A percentile compares a stretch with the other conserved stretches of the same genome.
phyloP scores from a whole-genome alignment of 2,113 vertebrate genomes.

The Ascaphus truei region DNA sequence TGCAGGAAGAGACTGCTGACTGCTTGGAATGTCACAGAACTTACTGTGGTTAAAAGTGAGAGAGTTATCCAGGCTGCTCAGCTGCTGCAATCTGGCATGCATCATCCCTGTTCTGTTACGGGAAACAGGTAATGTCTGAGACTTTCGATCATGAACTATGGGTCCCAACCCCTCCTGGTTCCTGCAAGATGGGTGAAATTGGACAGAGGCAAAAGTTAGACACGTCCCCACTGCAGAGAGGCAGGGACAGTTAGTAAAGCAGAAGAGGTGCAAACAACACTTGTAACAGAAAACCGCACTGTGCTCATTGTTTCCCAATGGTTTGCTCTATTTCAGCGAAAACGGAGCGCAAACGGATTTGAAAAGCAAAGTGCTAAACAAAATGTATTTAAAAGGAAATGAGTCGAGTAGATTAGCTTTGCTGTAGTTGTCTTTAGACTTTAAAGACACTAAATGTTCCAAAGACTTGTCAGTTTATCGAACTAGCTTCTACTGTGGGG shows the following conservation, averaged over 20 bases:
- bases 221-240: constrained; percentile 60
- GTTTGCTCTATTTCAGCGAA: constrained; percentile 29
- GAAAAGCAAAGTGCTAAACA: constrained; percentile 30
- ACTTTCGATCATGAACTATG: constrained; percentile 95
- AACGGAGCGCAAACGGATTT: constrained; percentile 42
- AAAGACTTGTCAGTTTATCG: too few relatives aligned
- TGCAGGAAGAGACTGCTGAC: constrained; percentile 51
- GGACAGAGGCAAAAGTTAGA: constrained; percentile 84
- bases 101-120: constrained; percentile 98
- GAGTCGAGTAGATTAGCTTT: too few relatives aligned
- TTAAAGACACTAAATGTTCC: too few relatives aligned
- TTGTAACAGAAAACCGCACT: constrained; percentile 8
- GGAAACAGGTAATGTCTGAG: constrained; percentile 99
- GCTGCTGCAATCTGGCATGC: constrained; percentile 98
- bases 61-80: constrained; percentile 99
- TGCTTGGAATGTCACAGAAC: constrained; percentile 64
- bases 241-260: constrained; percentile 72
- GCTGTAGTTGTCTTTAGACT: too few relatives aligned
- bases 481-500: too few relatives aligned
- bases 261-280: constrained; percentile 41
- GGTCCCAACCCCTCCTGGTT: constrained; percentile 96
- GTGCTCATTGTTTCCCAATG: too few relatives aligned
- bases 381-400: background rate
- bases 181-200: constrained; percentile 89
- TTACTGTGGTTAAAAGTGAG: constrained; percentile 99